Evolutionary conservation across 2,113 vertebrate genomes (phyloP).

Genomic region (Pagrus major): DNA sequence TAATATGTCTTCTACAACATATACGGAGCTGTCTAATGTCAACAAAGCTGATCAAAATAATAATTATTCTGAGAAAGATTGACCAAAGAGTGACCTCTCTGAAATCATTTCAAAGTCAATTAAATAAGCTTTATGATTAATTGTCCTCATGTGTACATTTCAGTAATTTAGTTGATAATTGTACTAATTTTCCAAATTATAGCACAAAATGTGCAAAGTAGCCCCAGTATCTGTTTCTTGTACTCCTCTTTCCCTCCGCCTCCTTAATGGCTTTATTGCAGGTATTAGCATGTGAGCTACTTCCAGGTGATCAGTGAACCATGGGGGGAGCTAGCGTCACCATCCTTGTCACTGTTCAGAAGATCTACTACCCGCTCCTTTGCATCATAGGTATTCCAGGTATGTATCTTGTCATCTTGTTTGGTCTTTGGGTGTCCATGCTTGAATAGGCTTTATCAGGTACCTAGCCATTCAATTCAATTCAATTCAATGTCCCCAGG

Average conservation of each 20-base stretch:
- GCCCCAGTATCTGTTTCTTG: background rate
- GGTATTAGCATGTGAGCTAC: constrained; percentile 60
- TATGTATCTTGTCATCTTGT: constrained; percentile 44
- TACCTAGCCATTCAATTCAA: too few relatives aligned
- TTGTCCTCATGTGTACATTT: too few relatives aligned
- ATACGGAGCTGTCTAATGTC: background rate
- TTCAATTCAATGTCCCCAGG: too few relatives aligned
- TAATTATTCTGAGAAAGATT: too few relatives aligned
- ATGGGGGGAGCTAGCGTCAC: constrained; percentile 73
- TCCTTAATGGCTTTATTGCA: constrained; percentile 75
- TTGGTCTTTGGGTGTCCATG: background rate
- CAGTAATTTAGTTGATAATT: too few relatives aligned
- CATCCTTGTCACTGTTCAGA: constrained; percentile 79
- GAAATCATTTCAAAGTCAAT: too few relatives aligned
- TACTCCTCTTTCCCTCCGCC: background rate
- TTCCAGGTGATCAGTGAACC: constrained; percentile 23
- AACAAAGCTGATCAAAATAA: background rate
- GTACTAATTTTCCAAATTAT: background rate
- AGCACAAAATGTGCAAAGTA: background rate
- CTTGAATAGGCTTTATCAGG: background rate
- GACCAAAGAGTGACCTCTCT: too few relatives aligned
- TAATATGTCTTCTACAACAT: background rate
- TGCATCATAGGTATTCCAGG: constrained; percentile 85
- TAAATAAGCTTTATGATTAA: too few relatives aligned
- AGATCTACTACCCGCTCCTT: constrained; percentile 85